phyloP scores from a whole-genome alignment of 1,140 invertebrate species.

The Drosophila yakuba region DNA sequence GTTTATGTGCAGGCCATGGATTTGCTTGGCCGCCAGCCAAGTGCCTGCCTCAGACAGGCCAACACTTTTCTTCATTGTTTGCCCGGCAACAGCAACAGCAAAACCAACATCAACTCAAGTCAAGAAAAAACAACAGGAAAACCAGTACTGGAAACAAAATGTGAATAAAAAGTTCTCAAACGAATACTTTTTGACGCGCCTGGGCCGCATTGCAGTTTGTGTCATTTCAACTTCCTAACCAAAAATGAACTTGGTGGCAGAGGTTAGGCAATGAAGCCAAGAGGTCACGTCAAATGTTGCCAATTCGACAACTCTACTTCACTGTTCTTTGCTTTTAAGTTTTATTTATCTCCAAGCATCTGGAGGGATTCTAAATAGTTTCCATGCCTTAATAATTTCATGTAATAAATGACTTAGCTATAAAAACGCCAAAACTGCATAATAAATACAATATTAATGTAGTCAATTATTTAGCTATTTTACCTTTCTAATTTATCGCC shows the following conservation, averaged over 20 bases:
- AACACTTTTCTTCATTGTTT: slow-evolving; percentile 74
- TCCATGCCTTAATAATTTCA: no score
- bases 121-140: slow-evolving; percentile 8
- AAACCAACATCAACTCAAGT: slow-evolving; percentile 23
- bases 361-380: no score
- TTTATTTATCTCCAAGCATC: background rate
- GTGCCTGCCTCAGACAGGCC: slow-evolving; percentile 65
- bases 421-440: no score
- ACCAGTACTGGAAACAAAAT: slow-evolving; percentile 39
- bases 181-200: slow-evolving; percentile 75
- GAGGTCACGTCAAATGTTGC: slow-evolving; percentile 20
- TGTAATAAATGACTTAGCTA: no score
- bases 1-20: slow-evolving; percentile 46
- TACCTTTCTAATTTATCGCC: background rate
- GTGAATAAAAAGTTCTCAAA: slow-evolving; percentile 59
- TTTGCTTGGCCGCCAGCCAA: slow-evolving; percentile 67
- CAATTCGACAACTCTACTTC: background rate
- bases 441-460: background rate
- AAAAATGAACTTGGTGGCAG: slow-evolving; percentile 42
- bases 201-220: slow-evolving; percentile 73
- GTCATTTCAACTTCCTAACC: slow-evolving; percentile 61
- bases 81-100: slow-evolving; percentile 22
- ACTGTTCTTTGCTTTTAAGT: background rate
- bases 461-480: background rate
- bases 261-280: slow-evolving; percentile 17